Conservation (phyloP, 2,797 vertebrate genomes). For the Emydoidea blandingii region DNA sequence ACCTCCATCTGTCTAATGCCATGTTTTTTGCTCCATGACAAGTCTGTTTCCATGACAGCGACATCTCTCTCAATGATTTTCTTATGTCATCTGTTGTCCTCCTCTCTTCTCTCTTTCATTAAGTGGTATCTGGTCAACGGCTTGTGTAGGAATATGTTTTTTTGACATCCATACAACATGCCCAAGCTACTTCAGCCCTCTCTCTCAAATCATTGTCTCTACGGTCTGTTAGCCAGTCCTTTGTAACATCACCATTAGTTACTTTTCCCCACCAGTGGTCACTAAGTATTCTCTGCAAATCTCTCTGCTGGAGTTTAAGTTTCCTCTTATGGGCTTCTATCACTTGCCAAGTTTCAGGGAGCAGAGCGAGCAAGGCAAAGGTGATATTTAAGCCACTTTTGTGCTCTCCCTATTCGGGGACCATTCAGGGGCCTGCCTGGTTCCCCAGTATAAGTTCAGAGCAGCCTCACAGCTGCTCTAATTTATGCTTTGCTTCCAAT, state of each 20-base stretch:
- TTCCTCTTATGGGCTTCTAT: background rate
- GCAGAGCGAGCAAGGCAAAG: background rate
- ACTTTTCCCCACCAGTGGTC: background rate
- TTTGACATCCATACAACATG: background rate
- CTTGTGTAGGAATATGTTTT: background rate
- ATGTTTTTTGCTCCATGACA: background rate
- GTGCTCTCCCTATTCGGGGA: background rate
- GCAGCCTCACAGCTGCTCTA: background rate
- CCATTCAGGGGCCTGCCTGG: background rate
- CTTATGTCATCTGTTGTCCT: background rate
- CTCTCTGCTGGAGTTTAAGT: background rate
- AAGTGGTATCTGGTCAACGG: background rate
- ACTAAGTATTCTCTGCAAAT: background rate
- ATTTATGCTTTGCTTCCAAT: background rate
- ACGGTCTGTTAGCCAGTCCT: background rate
- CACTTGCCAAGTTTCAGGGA: background rate
- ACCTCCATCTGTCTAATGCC: background rate
- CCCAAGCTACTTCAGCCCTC: background rate
- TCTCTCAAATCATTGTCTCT: background rate
- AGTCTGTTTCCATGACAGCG: background rate
- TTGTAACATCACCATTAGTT: background rate
- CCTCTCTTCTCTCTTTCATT: background rate
- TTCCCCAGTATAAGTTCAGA: background rate
- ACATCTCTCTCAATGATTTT: background rate
- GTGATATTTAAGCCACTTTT: background rate